A percentile compares a stretch with the other conserved stretches of the same genome.
Conservation (phyloP, 2,113 vertebrate genomes). For the Chascanopsetta lugubris region DNA sequence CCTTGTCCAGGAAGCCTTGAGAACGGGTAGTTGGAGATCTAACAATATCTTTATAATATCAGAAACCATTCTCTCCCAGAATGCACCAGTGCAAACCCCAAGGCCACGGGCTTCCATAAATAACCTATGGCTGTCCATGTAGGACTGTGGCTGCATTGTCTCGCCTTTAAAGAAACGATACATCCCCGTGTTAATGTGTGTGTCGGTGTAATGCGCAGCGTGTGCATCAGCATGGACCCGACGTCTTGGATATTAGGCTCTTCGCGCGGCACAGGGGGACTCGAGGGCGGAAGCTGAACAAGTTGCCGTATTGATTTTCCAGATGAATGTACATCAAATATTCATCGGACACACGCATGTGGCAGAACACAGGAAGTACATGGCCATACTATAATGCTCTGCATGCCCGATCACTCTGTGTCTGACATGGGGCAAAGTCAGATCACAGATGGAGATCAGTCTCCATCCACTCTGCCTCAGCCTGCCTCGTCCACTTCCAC, state of each 20-base stretch:
- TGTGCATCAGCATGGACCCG: neutral
- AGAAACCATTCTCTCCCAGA: neutral
- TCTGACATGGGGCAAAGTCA: neutral
- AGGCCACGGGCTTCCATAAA: conserved; percentile 2
- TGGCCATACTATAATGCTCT: conserved; percentile 25
- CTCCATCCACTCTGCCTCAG: conserved; percentile 34
- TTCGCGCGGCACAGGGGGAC: conserved; percentile 11
- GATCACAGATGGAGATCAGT: conserved; percentile 10
- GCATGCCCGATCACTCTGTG: conserved; percentile 32
- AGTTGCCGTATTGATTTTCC: conserved; percentile 43
- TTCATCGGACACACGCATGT: conserved; percentile 49
- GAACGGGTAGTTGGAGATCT: neutral
- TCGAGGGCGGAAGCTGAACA: conserved; percentile 16
- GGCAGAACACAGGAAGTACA: conserved; percentile 38
- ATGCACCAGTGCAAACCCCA: neutral
- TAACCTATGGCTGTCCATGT: neutral
- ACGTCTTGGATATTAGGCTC: conserved; percentile 13
- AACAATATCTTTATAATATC: conserved; percentile 2
- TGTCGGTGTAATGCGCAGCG: neutral
- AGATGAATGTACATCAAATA: conserved; percentile 63
- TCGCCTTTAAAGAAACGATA: neutral
- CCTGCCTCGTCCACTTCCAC: conserved; percentile 31
- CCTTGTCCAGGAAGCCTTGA: neutral
- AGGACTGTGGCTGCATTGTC: neutral
- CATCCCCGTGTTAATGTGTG: neutral